Evolutionary conservation across 1,140 invertebrate genomes (phyloP).

Genomic region (Zelostemma sp.): DNA sequence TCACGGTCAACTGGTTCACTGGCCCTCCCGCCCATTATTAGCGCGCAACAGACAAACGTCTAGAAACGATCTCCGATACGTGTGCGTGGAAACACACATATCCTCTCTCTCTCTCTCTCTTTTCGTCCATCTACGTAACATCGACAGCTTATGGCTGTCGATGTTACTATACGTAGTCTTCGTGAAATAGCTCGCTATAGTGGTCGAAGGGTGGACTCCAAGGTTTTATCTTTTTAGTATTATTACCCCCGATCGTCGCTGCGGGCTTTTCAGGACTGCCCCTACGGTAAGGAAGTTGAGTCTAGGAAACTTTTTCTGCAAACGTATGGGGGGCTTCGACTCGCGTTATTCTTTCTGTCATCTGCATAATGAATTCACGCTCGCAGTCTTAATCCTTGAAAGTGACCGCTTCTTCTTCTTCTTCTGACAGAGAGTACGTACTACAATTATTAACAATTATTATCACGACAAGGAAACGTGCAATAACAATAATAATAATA

Average conservation of each 20-base stretch:
- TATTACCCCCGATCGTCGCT: conserved; percentile 65
- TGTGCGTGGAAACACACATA: background rate
- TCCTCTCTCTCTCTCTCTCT: background rate
- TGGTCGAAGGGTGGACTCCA: conserved; percentile 58
- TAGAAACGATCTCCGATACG: background rate
- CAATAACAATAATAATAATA: conserved; percentile 42
- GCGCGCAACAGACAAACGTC: conserved; percentile 61
- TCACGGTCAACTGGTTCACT: conserved; percentile 71
- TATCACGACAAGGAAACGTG: conserved; percentile 21
- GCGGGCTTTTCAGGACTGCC: conserved; percentile 40
- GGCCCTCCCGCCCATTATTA: conserved; percentile 69
- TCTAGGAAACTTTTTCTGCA: background rate
- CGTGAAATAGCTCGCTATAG: conserved; percentile 56
- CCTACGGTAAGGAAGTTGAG: background rate
- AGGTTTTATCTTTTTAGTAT: conserved; percentile 70
- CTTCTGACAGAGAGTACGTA: too few species aligned
- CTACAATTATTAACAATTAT: too few species aligned
- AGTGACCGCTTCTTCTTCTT: background rate
- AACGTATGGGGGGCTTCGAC: background rate
- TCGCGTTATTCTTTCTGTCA: conserved; percentile 2
- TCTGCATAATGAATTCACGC: conserved; percentile 4
- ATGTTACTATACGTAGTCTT: conserved; percentile 53
- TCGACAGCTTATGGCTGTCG: conserved; percentile 59
- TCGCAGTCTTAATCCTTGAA: background rate
- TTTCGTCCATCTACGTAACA: conserved; percentile 36